Base-by-base conservation (phyloP, 1,140 invertebrate genomes). In the Hylaeus anthracinus region DNA sequence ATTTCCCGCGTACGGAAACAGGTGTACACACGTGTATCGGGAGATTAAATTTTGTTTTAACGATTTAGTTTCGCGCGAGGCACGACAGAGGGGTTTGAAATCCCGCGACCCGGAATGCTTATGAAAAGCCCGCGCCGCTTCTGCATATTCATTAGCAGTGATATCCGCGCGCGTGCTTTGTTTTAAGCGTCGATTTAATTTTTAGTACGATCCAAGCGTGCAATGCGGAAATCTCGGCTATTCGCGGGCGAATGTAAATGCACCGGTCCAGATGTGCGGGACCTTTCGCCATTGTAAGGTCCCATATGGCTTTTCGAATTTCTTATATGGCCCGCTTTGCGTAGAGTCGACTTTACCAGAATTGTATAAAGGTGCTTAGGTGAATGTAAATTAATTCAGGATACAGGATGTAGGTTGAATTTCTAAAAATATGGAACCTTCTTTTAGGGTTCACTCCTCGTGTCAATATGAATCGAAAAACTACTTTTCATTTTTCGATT, bases 91-190 rank as follows among this genome's bases (percentile, higher is more conserved):
- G 12, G 37, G 60, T 55, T 75, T 51, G 43, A 39, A 85, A 84
- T 84, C 55, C 76, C 69, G 66, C 43, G 14, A 43, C 51, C 77
- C 53, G 60, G 56, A 53, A 75, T 84, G 77, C 73, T 84, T 81
- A 81, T 84, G 82, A 81, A 66, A 66, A 84, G 67, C 60, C 55
- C 58, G 72, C 77, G 55, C 26, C 43, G 55, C 83, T 85, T 58
- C 65, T 63, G 67, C 66, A 85, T 85, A 84, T 84, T 85, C 80
- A 84, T 85, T 81, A 84, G 63, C 67, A n/a, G 55, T 41, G 66
- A 80, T 84, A 75, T 80, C 67, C 58, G 63, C 43, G 71, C 15
- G 37, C 61, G 71, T 65, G 82, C 43, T 43, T 65, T 14, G 67
- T 75, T 85, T 79, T 72, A 81, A 76, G 43, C 72, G 72, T 15